Evolutionary conservation across 2,888 invertebrate genomes (phyloP), one percentile per base, ranked within the genome.

Genomic region (Pyrocoelia pectoralis): DNA sequence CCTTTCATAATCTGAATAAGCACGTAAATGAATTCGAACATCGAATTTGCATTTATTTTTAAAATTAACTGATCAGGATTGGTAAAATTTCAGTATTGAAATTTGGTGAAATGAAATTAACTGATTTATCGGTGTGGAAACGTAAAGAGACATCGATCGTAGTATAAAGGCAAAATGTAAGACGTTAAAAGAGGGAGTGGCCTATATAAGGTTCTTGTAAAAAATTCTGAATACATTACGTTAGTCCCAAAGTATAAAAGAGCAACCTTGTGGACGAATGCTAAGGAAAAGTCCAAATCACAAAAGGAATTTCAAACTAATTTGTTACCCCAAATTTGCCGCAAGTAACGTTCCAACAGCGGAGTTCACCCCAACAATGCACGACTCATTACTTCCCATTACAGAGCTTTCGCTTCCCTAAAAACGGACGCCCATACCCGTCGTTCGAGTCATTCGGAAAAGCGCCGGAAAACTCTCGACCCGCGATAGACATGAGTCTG

Each of bases 311-410:
- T 65, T 65, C 57, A 65, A 61, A 61, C 61, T 65, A 65, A 65
- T 65, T 65, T 61, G 65, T 61, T 55, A 61, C 50, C 65, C 61
- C 65, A 65, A 65, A 65, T 65, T 65, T 65, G 58, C 65, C 65
- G 65, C 65, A 65, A 65, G 65, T 61, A 61, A 65, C 65, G 65
- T 65, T 61, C 61, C 52, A 61, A 54, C 58, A 61, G 61, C 65
- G 65, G 38, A 61, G 65, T 61, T 65, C 65, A 58, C 57, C 58
- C 65, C 65, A 65, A 65, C 65, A 65, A 65, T 65, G 65, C 61
- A 65, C 65, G 65, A 65, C 65, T 65, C 65, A 65, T 65, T 65
- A 65, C 65, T 57, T 61, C 61, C 65, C 61, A 65, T 65, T 65
- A 61, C 58, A 61, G 56, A 50, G 57, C 60, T 61, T 56, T 65